These are phyloP conservation scores for Amblyjoppa fuscipennis DNA, from an alignment of 2,888 invertebrate genomes.

Conservation along the genomic window DNA sequence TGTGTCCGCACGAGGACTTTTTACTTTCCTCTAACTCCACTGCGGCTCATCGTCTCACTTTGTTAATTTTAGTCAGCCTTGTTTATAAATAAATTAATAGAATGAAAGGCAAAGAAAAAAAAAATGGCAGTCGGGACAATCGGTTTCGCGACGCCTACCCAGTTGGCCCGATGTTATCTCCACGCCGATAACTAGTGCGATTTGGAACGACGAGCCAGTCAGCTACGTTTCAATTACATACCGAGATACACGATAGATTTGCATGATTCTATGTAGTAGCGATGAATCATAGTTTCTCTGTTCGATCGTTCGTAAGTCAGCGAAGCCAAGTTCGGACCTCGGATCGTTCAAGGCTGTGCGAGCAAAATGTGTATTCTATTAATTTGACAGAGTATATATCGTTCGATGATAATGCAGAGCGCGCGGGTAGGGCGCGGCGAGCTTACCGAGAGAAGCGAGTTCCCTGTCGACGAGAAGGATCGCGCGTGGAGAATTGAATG, in stretches of 20 bases:
- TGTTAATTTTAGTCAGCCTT: conserved; percentile 77
- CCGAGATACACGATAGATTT: neutral
- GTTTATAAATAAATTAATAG: conserved; percentile 73
- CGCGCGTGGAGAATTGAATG: conserved; percentile 72
- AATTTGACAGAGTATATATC: neutral
- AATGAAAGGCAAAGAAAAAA: conserved; percentile 62
- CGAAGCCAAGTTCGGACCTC: neutral
- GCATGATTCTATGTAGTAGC: no score
- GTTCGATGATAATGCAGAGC: neutral
- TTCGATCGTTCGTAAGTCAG: neutral
- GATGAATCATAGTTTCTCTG: neutral
- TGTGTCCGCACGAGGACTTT: neutral
- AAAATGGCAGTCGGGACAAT: conserved; percentile 14
- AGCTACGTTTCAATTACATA: neutral
- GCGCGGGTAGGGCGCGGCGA: neutral
- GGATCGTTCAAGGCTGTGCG: neutral
- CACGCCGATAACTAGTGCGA: neutral
- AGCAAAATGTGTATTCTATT: neutral
- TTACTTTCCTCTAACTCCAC: conserved; percentile 63
- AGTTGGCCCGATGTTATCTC: neutral
- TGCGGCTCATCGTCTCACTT: conserved; percentile 38
- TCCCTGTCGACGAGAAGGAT: conserved; percentile 54
- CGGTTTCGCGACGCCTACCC: neutral
- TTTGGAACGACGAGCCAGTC: neutral
- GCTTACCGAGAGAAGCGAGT: conserved; percentile 56